A percentile compares a stretch with the other conserved stretches of the same genome.
Conservation (phyloP, 2,113 vertebrate species). For the Charina bottae region DNA sequence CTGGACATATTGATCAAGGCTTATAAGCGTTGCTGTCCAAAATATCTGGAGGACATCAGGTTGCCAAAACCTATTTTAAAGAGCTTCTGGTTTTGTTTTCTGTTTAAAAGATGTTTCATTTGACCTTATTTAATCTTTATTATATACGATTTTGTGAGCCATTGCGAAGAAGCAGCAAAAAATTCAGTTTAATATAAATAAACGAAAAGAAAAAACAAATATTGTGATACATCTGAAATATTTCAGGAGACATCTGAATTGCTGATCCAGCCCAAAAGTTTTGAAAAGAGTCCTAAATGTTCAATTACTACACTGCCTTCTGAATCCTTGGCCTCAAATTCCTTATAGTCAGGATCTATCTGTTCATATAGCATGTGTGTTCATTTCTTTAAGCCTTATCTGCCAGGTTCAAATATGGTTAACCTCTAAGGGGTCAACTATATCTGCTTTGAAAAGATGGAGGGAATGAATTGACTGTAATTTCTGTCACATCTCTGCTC, state of each 20-base stretch:
- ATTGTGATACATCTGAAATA: conserved; percentile 21
- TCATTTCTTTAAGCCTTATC: conserved; percentile 49
- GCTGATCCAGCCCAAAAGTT: conserved; percentile 28
- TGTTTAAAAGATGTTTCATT: neutral
- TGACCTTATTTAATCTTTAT: neutral
- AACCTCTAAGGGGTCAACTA: conserved; percentile 44
- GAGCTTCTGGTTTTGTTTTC: neutral
- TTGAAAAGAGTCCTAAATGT: neutral
- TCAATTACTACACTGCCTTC: conserved; percentile 1
- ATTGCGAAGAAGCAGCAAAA: neutral
- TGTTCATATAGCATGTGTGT: conserved; percentile 38
- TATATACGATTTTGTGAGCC: neutral
- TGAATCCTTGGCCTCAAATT: conserved; percentile 29
- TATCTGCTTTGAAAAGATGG: conserved; percentile 48
- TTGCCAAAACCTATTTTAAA: neutral
- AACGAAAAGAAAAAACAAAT: neutral
- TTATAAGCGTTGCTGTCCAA: neutral
- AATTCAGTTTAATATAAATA: neutral
- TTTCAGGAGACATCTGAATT: conserved; percentile 34
- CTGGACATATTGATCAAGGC: neutral
- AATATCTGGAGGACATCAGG: neutral
- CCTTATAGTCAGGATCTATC: conserved; percentile 12
- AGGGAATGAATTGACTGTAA: conserved; percentile 26
- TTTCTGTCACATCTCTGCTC: conserved; percentile 31
- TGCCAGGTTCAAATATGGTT: conserved; percentile 44